A percentile compares a stretch with the other conserved stretches of the same genome.
Evolutionary conservation across 2,888 invertebrate genomes (phyloP).

Genomic region (Tromatobia lineatoria): DNA sequence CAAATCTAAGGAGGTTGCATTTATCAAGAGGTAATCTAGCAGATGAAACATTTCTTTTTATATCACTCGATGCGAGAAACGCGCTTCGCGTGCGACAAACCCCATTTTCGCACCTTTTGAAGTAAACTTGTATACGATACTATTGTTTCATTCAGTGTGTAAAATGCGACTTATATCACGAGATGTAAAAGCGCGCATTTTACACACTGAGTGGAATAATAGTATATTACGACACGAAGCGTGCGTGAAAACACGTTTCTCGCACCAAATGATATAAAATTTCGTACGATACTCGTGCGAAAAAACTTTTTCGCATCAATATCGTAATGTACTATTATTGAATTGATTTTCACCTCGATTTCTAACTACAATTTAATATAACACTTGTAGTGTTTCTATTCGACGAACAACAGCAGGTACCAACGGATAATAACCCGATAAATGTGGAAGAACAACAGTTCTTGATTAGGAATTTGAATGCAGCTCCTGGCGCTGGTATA

Average conservation of each 20-base stretch:
- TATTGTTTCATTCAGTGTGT: background rate
- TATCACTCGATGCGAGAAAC: background rate
- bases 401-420: conserved; percentile 26
- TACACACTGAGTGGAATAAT: background rate
- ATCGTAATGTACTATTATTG: background rate
- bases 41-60: conserved; percentile 18
- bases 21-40: conserved; percentile 32
- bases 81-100: too few species aligned
- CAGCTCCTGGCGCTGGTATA: conserved; percentile 37
- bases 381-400: conserved; percentile 45
- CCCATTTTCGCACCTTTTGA: background rate
- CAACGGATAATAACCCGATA: conserved; percentile 10
- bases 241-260: background rate
- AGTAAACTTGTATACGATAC: too few species aligned
- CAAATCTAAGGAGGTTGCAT: conserved; percentile 40
- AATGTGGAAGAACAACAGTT: conserved; percentile 10
- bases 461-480: conserved; percentile 22
- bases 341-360: conserved; percentile 8
- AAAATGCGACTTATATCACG: background rate
- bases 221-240: too few species aligned
- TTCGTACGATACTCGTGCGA: too few species aligned
- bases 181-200: conserved; percentile 3
- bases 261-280: conserved; percentile 1
- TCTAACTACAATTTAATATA: conserved; percentile 24
- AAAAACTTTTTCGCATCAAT: too few species aligned